phyloP scores from a whole-genome alignment of 1,140 invertebrate species.

The Brachionus plicatilis region DNA sequence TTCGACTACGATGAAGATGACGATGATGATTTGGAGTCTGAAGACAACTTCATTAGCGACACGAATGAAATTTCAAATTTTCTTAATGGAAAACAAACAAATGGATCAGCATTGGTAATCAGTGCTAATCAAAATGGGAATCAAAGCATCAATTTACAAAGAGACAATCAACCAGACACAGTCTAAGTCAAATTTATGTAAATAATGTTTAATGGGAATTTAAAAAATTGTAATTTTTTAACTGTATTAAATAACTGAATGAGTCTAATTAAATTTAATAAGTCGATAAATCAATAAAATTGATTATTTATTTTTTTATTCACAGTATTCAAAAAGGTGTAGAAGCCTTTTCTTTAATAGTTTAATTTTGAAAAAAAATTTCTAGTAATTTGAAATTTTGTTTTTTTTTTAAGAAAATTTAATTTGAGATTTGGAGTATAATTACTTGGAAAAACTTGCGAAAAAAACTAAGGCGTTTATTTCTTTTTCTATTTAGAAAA shows the following conservation, averaged over 20 bases:
- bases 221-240: not conserved
- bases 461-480: too few relatives aligned
- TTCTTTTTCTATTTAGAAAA: too few relatives aligned
- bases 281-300: constrained; percentile 22
- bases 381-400: not conserved
- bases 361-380: not conserved
- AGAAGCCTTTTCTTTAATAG: not conserved
- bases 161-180: constrained; percentile 17
- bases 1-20: constrained; percentile 39
- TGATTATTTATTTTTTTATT: not conserved
- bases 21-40: constrained; percentile 22
- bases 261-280: not conserved
- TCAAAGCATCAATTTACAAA: constrained; percentile 15
- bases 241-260: not conserved
- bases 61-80: not conserved
- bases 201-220: not conserved
- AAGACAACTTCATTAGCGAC: not conserved
- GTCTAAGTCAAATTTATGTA: not conserved
- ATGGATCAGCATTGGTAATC: not conserved
- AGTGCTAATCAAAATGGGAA: constrained; percentile 5
- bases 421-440: too few relatives aligned
- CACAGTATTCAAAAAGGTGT: not conserved
- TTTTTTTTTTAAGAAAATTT: not conserved
- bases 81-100: not conserved
- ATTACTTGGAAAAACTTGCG: too few relatives aligned